Percentiles rank a stretch among this genome's conserved stretches.
Conservation (phyloP, 2,888 invertebrate species). For the Drosophila greeni region DNA sequence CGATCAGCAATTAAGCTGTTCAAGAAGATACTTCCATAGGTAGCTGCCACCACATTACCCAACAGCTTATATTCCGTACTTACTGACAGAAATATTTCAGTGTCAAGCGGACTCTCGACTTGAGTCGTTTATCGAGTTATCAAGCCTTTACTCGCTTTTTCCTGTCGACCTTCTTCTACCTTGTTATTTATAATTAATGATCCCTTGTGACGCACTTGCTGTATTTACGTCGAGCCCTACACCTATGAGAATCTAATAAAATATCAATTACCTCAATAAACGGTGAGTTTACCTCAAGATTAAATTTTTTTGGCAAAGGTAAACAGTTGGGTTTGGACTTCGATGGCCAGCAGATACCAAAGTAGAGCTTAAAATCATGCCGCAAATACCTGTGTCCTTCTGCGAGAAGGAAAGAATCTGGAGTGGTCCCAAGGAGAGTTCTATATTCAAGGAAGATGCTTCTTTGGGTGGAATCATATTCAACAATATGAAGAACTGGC, state of each 20-base stretch:
- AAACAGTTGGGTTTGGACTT: neutral
- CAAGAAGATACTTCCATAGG: neutral
- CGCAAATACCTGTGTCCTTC: constrained; percentile 46
- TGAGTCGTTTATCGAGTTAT: neutral
- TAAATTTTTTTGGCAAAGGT: too few species aligned
- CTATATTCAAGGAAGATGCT: constrained; percentile 54
- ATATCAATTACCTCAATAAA: neutral
- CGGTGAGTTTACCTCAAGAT: neutral
- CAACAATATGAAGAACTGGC: constrained; percentile 59
- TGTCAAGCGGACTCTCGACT: neutral
- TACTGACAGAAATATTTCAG: neutral
- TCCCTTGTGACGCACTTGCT: neutral
- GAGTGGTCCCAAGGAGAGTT: constrained; percentile 50
- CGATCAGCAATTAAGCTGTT: neutral
- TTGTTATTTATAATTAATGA: neutral
- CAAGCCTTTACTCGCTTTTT: neutral
- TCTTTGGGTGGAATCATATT: constrained; percentile 58
- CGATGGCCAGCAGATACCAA: too few species aligned
- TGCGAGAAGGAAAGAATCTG: constrained; percentile 56
- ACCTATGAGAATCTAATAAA: neutral
- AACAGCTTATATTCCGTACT: neutral
- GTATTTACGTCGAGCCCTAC: neutral
- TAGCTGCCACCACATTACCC: too few species aligned
- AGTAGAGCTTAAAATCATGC: neutral
- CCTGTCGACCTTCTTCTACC: neutral